Percentiles rank a stretch among this genome's conserved stretches.
phyloP scores from a whole-genome alignment of 2,797 vertebrate species.

The Balearica regulorum region DNA sequence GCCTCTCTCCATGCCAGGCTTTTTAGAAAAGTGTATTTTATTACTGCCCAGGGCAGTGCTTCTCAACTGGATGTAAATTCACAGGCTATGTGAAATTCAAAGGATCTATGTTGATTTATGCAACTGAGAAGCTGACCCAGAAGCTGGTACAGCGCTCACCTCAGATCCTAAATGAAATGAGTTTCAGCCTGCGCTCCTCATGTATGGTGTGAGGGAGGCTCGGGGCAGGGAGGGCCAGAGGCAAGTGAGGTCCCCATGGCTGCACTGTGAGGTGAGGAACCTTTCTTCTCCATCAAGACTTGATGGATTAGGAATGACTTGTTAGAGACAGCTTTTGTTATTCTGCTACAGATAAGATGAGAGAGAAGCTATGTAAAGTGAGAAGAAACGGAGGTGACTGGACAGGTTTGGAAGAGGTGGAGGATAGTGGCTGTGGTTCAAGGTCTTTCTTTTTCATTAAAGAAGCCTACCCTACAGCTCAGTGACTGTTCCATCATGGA shows the following conservation, averaged over 20 bases:
- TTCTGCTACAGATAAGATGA: slow-evolving; percentile 19
- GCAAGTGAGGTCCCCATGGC: background rate
- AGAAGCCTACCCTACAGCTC: slow-evolving; percentile 13
- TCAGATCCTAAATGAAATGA: background rate
- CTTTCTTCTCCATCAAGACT: background rate
- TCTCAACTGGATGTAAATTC: background rate
- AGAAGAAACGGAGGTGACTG: background rate
- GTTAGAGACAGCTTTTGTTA: slow-evolving; percentile 15
- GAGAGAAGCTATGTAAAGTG: background rate
- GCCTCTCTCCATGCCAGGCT: background rate
- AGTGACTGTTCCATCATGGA: slow-evolving; percentile 65
- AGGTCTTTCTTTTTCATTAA: slow-evolving; percentile 57
- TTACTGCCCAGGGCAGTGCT: background rate
- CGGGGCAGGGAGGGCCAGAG: background rate
- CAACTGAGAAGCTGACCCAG: background rate
- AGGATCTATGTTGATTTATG: background rate
- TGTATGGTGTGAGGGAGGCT: background rate
- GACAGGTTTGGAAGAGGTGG: background rate
- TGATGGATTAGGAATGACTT: slow-evolving; percentile 33
- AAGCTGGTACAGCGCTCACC: background rate
- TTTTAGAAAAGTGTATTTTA: background rate
- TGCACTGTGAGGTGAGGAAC: background rate
- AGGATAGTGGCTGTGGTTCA: slow-evolving; percentile 47
- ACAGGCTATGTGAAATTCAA: background rate
- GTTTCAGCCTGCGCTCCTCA: background rate